Percentiles rank a stretch among this genome's conserved stretches.
These are phyloP conservation scores for Meganola albula DNA, from an alignment of 2,888 invertebrate genomes.

Conservation along the genomic window DNA sequence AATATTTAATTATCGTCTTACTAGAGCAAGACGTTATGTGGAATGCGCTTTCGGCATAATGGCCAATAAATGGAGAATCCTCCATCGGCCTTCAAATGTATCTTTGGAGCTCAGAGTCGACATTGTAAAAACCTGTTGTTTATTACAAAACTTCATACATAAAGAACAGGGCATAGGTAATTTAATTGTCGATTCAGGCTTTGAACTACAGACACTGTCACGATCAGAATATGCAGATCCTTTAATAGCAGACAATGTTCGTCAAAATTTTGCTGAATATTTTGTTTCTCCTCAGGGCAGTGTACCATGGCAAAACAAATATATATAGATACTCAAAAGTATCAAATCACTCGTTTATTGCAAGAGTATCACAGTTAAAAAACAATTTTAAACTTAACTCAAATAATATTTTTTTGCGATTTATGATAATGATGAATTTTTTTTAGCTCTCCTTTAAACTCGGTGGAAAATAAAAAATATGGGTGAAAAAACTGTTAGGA, in stretches of 20 bases:
- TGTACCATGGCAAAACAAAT: conserved; percentile 5
- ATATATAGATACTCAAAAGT: conserved; percentile 6
- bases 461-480: conserved; percentile 8
- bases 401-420: conserved; percentile 7
- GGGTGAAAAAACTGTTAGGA: conserved; percentile 5
- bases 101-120: conserved; percentile 16
- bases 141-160: conserved; percentile 3
- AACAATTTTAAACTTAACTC: conserved; percentile 5
- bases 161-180: conserved; percentile 1
- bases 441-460: conserved; percentile 7
- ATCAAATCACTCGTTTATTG: conserved; percentile 8
- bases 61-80: conserved; percentile 25
- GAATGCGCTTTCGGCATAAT: conserved; percentile 23
- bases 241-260: conserved; percentile 4
- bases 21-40: conserved; percentile 1
- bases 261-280: neutral
- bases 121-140: conserved; percentile 8
- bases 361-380: conserved; percentile 6
- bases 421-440: conserved; percentile 7
- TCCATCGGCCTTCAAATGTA: conserved; percentile 22
- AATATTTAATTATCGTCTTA: conserved; percentile 1
- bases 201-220: neutral
- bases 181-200: neutral
- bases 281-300: neutral
- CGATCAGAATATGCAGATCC: conserved; percentile 4